Evolutionary conservation across 2,797 vertebrate genomes (phyloP).

Genomic region (Tenualosa thibaudeaui): DNA sequence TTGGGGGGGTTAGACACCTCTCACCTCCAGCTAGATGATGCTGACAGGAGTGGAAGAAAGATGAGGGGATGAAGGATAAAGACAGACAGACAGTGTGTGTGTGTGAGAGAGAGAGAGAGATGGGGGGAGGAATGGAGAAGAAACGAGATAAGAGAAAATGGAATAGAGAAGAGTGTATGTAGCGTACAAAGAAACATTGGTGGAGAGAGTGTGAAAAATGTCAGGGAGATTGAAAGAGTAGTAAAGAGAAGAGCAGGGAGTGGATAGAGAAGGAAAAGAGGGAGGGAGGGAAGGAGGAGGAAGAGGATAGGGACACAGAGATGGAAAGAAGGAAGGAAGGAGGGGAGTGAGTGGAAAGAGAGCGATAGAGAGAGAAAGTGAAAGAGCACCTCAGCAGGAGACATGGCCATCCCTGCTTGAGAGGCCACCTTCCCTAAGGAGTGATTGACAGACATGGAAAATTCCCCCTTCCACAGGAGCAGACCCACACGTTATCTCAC

Average conservation of each 20-base stretch:
- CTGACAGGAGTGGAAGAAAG: conserved; percentile 5
- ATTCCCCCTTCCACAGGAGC: background rate
- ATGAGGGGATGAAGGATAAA: background rate
- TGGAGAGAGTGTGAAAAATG: conserved; percentile 17
- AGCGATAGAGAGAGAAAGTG: background rate
- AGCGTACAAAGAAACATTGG: background rate
- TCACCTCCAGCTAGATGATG: background rate
- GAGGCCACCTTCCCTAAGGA: conserved; percentile 48
- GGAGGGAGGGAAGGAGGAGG: background rate
- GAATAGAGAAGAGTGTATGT: background rate
- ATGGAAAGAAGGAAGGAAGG: conserved; percentile 31
- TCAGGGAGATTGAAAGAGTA: background rate
- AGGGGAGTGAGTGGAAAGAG: background rate
- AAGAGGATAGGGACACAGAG: background rate
- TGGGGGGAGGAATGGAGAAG: conserved; percentile 5
- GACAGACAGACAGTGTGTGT: background rate
- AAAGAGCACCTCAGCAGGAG: conserved; percentile 18
- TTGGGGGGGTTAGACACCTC: background rate
- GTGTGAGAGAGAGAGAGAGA: background rate
- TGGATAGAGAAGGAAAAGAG: background rate
- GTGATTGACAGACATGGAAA: conserved; percentile 25
- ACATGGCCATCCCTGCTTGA: conserved; percentile 32
- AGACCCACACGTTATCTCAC: background rate
- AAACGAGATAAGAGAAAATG: background rate
- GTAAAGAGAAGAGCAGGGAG: background rate